phyloP scores from a whole-genome alignment of 2,888 invertebrate genomes.

The Acanthosepion esculentum region DNA sequence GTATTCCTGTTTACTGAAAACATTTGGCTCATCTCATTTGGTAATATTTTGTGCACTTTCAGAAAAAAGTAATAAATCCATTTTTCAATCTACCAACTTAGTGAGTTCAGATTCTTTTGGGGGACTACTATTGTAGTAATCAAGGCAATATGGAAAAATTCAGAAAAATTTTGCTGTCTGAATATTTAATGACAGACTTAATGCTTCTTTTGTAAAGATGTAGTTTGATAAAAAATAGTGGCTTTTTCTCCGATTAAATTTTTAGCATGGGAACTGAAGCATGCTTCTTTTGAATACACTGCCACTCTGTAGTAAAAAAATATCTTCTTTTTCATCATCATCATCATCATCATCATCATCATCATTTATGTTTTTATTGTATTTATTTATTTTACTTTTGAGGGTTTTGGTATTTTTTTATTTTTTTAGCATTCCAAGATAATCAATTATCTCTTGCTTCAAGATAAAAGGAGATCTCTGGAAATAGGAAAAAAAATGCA shows the following conservation, averaged over 20 bases:
- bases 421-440: neutral
- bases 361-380: neutral
- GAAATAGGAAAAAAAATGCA: neutral
- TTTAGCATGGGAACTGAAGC: conserved; percentile 4
- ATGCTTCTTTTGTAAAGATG: neutral
- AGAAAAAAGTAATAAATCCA: neutral
- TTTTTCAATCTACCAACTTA: neutral
- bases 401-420: conserved; percentile 4
- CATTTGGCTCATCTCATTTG: neutral
- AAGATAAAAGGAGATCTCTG: conserved; percentile 46
- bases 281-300: neutral
- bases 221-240: neutral
- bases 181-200: neutral
- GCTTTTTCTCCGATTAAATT: conserved; percentile 9
- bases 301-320: neutral
- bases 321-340: neutral
- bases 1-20: too few relatives aligned
- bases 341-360: neutral
- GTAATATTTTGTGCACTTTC: neutral
- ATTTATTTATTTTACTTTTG: conserved; percentile 33
- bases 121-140: neutral
- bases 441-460: conserved; percentile 46
- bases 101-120: neutral
- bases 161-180: neutral
- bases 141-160: neutral